Percentiles rank a stretch among this genome's conserved stretches.
These are phyloP conservation scores for Epistrophe eligans DNA, from an alignment of 2,888 invertebrate genomes.

Conservation along the genomic window DNA sequence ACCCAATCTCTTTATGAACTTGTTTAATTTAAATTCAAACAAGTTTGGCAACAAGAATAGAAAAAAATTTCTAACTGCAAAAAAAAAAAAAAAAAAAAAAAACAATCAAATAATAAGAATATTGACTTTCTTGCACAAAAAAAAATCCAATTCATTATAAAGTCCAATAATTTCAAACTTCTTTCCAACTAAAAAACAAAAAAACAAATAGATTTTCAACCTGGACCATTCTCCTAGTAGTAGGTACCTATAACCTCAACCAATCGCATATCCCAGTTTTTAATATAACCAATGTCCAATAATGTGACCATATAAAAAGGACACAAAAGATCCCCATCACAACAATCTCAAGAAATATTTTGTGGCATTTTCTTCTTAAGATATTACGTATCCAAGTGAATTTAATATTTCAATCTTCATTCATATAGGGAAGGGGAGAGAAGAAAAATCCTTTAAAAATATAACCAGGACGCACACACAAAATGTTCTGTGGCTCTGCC, in stretches of 20 bases:
- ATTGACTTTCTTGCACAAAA: neutral
- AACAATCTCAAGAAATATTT: neutral
- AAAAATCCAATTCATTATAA: conserved; percentile 21
- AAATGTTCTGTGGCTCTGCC: neutral
- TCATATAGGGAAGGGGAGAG: neutral
- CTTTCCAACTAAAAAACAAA: neutral
- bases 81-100: neutral
- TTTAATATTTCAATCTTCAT: conserved; percentile 1
- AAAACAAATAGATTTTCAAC: neutral
- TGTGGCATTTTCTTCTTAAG: conserved; percentile 8
- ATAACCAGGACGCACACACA: neutral
- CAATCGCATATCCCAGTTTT: neutral
- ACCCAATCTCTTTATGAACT: too few species aligned
- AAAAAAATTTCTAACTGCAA: too few species aligned
- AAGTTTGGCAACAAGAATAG: too few species aligned
- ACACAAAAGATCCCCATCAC: neutral
- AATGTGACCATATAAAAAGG: conserved; percentile 13
- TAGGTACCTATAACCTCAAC: neutral
- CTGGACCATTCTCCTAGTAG: neutral
- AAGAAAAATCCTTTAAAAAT: neutral
- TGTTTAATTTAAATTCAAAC: too few species aligned
- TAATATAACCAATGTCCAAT: conserved; percentile 1
- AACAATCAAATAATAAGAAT: neutral
- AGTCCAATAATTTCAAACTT: neutral
- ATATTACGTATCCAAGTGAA: conserved; percentile 17